phyloP scores from a whole-genome alignment of 2,888 invertebrate species.

The Geotrupes spiniger region DNA sequence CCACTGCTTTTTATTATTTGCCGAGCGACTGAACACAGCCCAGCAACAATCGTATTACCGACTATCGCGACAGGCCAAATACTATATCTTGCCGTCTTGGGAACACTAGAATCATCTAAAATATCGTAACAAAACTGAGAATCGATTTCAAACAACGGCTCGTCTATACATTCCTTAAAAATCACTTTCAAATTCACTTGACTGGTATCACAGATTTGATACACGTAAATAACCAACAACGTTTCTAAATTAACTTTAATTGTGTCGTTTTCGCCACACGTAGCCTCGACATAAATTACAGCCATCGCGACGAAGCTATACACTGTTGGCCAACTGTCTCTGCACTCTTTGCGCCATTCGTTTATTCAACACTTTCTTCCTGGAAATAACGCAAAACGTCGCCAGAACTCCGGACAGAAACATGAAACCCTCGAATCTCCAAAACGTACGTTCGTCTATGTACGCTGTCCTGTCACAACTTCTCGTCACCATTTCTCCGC shows the following conservation, averaged over 20 bases:
- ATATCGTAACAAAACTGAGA: slow-evolving; percentile 44
- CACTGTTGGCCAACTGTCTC: slow-evolving; percentile 67
- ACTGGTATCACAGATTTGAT: slow-evolving; percentile 57
- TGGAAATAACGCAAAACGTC: slow-evolving; percentile 61
- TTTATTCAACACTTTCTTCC: slow-evolving; percentile 66
- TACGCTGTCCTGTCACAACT: slow-evolving; percentile 85
- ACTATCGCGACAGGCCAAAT: slow-evolving; percentile 63
- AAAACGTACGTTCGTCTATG: slow-evolving; percentile 80
- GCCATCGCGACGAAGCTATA: slow-evolving; percentile 36
- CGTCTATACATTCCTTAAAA: slow-evolving; percentile 29
- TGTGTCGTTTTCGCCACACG: slow-evolving; percentile 3
- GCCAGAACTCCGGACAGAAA: slow-evolving; percentile 65
- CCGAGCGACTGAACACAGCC: slow-evolving; percentile 71
- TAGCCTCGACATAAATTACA: slow-evolving; percentile 16
- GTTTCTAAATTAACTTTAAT: slow-evolving; percentile 54
- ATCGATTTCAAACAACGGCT: slow-evolving; percentile 41
- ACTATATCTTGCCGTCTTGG: slow-evolving; percentile 50
- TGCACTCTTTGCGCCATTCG: slow-evolving; percentile 66
- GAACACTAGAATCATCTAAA: slow-evolving; percentile 45
- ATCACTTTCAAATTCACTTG: slow-evolving; percentile 52
- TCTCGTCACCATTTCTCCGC: slow-evolving; percentile 76
- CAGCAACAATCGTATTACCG: slow-evolving; percentile 66
- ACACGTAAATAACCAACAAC: slow-evolving; percentile 60
- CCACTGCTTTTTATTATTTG: slow-evolving; percentile 55
- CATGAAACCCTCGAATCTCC: slow-evolving; percentile 75